Conservation (phyloP, 2,888 invertebrate genomes). For the Drosophila niveifrons region DNA sequence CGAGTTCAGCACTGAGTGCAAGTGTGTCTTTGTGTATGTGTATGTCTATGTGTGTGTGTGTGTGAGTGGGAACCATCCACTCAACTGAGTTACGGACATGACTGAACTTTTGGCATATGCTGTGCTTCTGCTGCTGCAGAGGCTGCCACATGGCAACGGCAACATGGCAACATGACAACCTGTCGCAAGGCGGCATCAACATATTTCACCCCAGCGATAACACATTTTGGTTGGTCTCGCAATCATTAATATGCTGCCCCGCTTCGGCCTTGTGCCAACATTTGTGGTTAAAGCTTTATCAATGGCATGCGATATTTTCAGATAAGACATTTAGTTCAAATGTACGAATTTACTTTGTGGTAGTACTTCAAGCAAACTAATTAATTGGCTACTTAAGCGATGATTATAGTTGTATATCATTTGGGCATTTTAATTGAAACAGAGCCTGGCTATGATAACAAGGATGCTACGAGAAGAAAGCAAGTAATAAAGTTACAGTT, state of each 20-base stretch:
- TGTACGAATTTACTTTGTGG: neutral
- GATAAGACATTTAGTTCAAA: constrained; percentile 3
- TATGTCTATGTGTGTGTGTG: neutral
- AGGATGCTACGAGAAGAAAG: too few species aligned
- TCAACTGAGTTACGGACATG: constrained; percentile 24
- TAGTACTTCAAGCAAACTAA: constrained; percentile 1
- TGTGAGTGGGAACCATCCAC: constrained; percentile 21
- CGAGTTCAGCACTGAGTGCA: neutral
- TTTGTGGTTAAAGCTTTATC: constrained; percentile 13
- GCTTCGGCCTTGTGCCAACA: neutral
- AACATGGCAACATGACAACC: constrained; percentile 29
- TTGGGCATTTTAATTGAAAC: too few species aligned
- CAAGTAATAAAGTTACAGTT: too few species aligned
- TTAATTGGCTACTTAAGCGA: neutral
- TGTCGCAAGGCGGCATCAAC: constrained; percentile 11
- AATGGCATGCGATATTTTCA: constrained; percentile 7
- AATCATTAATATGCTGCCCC: constrained; percentile 5
- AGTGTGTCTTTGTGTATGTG: neutral
- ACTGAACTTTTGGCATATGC: constrained; percentile 44
- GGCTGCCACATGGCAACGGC: neutral
- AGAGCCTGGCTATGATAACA: too few species aligned
- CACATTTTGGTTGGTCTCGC: constrained; percentile 1
- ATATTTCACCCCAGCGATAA: constrained; percentile 11
- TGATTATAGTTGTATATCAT: neutral
- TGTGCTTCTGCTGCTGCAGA: neutral